Conservation (phyloP, 2,888 invertebrate species). For the Sesia apiformis region DNA sequence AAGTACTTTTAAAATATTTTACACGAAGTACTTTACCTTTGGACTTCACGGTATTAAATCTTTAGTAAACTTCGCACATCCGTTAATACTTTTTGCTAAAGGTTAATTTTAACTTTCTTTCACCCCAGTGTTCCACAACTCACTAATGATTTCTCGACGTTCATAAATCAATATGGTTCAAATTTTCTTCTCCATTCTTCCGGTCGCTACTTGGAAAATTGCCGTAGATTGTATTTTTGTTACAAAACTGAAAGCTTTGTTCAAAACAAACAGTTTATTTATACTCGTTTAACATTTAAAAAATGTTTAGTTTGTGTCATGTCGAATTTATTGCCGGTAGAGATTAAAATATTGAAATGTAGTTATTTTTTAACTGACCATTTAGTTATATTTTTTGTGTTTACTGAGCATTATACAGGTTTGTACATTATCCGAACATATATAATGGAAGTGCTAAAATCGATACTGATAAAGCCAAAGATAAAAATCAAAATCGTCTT, state of each 20-base stretch:
- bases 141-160: constrained; percentile 34
- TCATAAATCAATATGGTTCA: constrained; percentile 36
- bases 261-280: too few relatives aligned
- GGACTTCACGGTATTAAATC: constrained; percentile 2
- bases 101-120: constrained; percentile 40
- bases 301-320: too few relatives aligned
- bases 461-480: too few relatives aligned
- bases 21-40: background rate
- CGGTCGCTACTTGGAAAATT: constrained; percentile 17
- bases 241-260: too few relatives aligned
- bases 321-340: too few relatives aligned
- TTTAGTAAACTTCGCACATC: constrained; percentile 13
- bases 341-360: too few relatives aligned
- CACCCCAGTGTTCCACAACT: constrained; percentile 23
- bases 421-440: too few relatives aligned
- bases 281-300: too few relatives aligned
- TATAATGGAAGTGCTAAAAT: too few relatives aligned
- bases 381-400: background rate
- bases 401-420: too few relatives aligned
- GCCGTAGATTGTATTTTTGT: background rate
- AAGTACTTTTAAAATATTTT: background rate
- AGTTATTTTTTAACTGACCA: background rate
- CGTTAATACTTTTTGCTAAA: constrained; percentile 11
- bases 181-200: constrained; percentile 26
- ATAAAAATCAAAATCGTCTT: too few relatives aligned